A percentile compares a stretch with the other conserved stretches of the same genome.
These are phyloP conservation scores for Eilema caniola DNA, from an alignment of 2,888 invertebrate genomes.

Conservation along the genomic window DNA sequence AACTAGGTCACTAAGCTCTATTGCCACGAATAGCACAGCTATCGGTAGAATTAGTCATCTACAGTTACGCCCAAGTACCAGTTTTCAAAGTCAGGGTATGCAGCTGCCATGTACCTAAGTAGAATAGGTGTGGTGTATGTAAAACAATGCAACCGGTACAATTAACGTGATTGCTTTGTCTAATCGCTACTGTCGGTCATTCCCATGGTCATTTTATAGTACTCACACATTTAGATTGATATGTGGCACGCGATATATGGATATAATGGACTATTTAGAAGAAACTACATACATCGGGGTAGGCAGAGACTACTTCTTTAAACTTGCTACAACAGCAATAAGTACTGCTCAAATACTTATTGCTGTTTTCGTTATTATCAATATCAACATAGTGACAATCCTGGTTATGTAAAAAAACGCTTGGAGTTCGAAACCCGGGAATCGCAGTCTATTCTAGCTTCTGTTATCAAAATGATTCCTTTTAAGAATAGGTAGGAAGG, in stretches of 20 bases:
- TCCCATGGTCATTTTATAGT: slow-evolving; percentile 13
- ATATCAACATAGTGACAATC: too few species aligned
- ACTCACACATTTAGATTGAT: slow-evolving; percentile 1
- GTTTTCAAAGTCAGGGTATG: slow-evolving; percentile 25
- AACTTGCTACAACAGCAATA: too few species aligned
- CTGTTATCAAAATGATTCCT: too few species aligned
- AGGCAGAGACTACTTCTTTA: too few species aligned
- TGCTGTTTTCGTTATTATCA: too few species aligned
- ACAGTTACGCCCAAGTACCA: slow-evolving; percentile 36
- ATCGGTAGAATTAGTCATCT: neutral
- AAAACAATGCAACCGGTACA: slow-evolving; percentile 24
- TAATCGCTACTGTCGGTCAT: slow-evolving; percentile 25
- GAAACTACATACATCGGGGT: too few species aligned
- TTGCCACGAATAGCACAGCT: neutral
- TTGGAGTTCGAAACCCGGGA: too few species aligned
- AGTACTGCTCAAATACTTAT: too few species aligned
- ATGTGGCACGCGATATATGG: neutral
- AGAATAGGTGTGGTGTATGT: slow-evolving; percentile 21
- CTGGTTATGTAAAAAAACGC: too few species aligned
- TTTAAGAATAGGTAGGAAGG: too few species aligned
- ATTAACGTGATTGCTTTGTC: slow-evolving; percentile 22
- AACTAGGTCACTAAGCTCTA: too few species aligned
- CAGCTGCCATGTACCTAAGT: slow-evolving; percentile 9
- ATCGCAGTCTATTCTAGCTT: too few species aligned
- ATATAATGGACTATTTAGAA: neutral